Conservation (phyloP, 2,113 vertebrate genomes). For the Dasypus novemcinctus region DNA sequence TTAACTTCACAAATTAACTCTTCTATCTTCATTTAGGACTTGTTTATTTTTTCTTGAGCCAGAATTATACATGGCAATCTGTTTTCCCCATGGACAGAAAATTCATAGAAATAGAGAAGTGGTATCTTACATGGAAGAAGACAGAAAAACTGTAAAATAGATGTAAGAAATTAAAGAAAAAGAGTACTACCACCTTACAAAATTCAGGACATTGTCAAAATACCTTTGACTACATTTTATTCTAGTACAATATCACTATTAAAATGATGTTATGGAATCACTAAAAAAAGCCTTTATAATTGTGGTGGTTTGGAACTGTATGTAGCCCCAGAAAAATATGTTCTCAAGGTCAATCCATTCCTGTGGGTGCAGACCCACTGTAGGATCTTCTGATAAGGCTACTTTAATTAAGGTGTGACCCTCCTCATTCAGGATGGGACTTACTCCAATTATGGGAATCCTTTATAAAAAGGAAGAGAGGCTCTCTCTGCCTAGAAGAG, state of each 20-base stretch:
- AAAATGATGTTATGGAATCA: background rate
- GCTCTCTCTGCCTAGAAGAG: no score
- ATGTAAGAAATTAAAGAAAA: background rate
- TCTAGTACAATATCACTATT: background rate
- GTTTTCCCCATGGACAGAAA: background rate
- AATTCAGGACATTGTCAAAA: background rate
- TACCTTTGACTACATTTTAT: background rate
- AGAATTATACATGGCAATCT: background rate
- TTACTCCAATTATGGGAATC: no score
- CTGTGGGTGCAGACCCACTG: no score
- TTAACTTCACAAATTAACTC: background rate
- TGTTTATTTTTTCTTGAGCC: background rate
- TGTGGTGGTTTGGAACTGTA: no score
- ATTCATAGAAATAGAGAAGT: background rate
- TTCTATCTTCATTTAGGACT: background rate
- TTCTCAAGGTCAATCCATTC: no score
- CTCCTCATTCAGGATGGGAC: no score
- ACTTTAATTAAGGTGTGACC: no score
- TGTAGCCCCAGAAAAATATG: no score
- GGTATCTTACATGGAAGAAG: background rate
- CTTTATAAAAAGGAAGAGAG: no score
- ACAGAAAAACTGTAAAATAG: background rate
- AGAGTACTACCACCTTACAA: background rate
- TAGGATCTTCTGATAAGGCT: no score
- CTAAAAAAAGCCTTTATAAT: background rate